Percentiles rank a stretch among this genome's conserved stretches.
Evolutionary conservation across 2,888 invertebrate genomes (phyloP).

Genomic region (Oegoconia quadripuncta): DNA sequence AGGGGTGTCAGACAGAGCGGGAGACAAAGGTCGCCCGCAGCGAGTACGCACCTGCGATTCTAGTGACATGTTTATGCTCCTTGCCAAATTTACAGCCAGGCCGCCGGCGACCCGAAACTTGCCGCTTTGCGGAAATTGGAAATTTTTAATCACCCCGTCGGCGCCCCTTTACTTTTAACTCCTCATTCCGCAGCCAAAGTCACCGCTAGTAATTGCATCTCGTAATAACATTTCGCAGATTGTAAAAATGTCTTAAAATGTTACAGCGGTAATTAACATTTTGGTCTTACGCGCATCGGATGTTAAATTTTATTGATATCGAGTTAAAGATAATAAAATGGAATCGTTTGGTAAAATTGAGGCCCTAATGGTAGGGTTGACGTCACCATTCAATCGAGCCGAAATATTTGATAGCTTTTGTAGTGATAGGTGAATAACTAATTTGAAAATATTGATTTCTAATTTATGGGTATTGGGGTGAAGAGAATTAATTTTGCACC

Average conservation of each 20-base stretch:
- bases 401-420: too few species aligned
- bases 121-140: conserved; percentile 54
- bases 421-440: too few species aligned
- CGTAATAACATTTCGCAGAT: conserved; percentile 48
- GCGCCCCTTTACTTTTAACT: conserved; percentile 40
- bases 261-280: conserved; percentile 48
- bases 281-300: conserved; percentile 35
- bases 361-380: not conserved
- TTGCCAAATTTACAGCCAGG: conserved; percentile 60
- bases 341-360: not conserved
- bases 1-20: conserved; percentile 17
- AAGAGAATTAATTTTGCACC: conserved; percentile 17
- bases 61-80: conserved; percentile 66
- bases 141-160: conserved; percentile 59
- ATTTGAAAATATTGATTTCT: too few species aligned
- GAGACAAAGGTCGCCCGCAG: conserved; percentile 52
- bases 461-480: too few species aligned
- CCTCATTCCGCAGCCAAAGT: conserved; percentile 17
- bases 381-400: too few species aligned
- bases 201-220: conserved; percentile 30
- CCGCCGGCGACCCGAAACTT: conserved; percentile 11
- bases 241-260: conserved; percentile 44
- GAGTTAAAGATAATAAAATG: conserved; percentile 20
- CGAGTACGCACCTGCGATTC: conserved; percentile 41
- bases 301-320: conserved; percentile 31